Base-by-base conservation (phyloP, 2,113 vertebrate species). In the Rhynchomys soricoides region DNA sequence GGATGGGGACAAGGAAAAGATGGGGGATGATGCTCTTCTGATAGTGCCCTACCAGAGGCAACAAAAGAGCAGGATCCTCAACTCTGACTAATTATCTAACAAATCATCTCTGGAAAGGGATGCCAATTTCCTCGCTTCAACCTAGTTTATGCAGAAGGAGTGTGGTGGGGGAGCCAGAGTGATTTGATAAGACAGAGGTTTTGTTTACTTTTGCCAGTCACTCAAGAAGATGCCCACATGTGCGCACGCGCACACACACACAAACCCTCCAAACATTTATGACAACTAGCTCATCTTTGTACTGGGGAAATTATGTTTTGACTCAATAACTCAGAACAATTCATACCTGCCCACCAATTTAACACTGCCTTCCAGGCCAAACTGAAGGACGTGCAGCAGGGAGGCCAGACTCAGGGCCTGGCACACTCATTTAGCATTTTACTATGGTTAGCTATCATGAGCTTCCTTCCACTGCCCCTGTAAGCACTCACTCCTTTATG, bases 241-340 rank as follows among this genome's bases (percentile, higher is more conserved):
- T n/a, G n/a, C n/a, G n/a, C n/a, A n/a, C n/a, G n/a, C n/a, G n/a
- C n/a, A n/a, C n/a, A n/a, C n/a, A n/a, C n/a, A n/a, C n/a, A n/a
- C n/a, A n/a, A 17, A 37, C 26, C n/a, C 34, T 45, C 79, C 81
- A 93, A 83, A 93, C n/a, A 57, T 62, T 34, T 68, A 31, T 55
- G 73, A 91, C 64, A 82, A 89, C 68, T 45, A 7, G 17, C 86
- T 82, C 48, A 70, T 62, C 40, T 55, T 81, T 0, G 3, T 62
- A 68, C 26, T n/a, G 29, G 59, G 75, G 1, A 89, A 95, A 94
- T 95, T 81, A 91, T 77, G 59, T 79, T 86, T 97, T 90, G 92
- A 95, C 26, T 88, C 74, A 71, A 1, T 91, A 96, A 97, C 74
- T 89, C 52, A 77, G 87, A 95, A 93, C 29, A 74, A 92, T 94